Percentiles rank a stretch among this genome's conserved stretches.
Conservation (phyloP, 2,888 invertebrate species). For the Odontocolon sp. region DNA sequence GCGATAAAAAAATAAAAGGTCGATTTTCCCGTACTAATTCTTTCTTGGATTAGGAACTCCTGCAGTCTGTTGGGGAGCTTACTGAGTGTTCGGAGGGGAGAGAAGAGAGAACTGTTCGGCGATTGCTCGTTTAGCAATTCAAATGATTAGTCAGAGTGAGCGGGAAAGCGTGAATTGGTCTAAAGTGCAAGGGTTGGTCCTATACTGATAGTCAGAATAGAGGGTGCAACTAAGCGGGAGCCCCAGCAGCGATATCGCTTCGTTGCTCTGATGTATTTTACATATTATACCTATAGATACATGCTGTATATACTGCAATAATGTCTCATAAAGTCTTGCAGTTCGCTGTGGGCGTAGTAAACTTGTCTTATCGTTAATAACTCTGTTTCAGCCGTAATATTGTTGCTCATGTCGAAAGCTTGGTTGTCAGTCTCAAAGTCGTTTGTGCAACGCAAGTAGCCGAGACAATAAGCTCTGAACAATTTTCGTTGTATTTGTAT, state of each 20-base stretch:
- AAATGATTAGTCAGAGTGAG: slow-evolving; percentile 39
- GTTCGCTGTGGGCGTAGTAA: neutral
- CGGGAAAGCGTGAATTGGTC: slow-evolving; percentile 39
- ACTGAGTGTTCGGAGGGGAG: slow-evolving; percentile 4
- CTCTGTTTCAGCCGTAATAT: no score
- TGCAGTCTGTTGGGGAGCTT: slow-evolving; percentile 14
- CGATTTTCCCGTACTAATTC: slow-evolving; percentile 35
- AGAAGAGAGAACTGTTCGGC: slow-evolving; percentile 18
- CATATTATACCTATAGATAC: neutral
- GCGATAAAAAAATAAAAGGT: neutral
- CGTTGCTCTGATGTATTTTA: neutral
- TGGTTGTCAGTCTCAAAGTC: no score
- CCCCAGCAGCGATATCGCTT: slow-evolving; percentile 9
- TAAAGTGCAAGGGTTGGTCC: slow-evolving; percentile 43
- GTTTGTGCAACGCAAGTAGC: no score
- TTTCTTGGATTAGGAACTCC: slow-evolving; percentile 22
- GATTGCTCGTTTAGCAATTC: slow-evolving; percentile 56
- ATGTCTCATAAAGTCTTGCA: neutral
- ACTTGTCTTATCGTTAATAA: slow-evolving; percentile 18
- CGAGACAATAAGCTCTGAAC: no score
- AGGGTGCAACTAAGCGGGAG: neutral
- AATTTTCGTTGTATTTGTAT: no score
- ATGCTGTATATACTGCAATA: neutral
- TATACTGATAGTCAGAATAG: neutral
- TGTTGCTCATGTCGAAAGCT: no score